Evolutionary conservation across 1,140 invertebrate genomes (phyloP).

Genomic region (Drosophila mojavensis): DNA sequence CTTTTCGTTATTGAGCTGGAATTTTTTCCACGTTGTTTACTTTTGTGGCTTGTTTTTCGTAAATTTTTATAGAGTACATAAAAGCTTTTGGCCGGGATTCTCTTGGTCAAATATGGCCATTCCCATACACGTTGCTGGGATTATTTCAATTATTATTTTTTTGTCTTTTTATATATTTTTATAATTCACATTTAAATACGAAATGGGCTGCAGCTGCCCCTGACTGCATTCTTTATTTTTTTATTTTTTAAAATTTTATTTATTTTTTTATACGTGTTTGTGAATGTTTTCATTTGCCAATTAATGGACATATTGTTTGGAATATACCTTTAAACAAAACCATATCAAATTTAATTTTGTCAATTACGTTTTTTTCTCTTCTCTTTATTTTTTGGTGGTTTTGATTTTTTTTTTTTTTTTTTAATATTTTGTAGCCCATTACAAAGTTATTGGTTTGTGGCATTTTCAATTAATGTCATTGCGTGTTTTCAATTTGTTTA

Average conservation of each 20-base stretch:
- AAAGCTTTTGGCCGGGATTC: conserved; percentile 55
- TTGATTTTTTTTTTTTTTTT: background rate
- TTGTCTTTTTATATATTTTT: conserved; percentile 24
- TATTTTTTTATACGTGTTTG: background rate
- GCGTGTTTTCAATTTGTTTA: conserved; percentile 37
- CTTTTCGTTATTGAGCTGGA: conserved; percentile 37
- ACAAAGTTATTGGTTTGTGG: conserved; percentile 34
- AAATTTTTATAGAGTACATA: conserved; percentile 67
- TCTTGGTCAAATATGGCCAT: conserved; percentile 29
- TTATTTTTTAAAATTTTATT: conserved; percentile 2
- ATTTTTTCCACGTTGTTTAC: conserved; percentile 62
- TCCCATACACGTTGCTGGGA: conserved; percentile 5
- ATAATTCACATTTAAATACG: conserved; percentile 60
- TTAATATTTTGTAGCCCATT: background rate
- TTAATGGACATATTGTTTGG: conserved; percentile 72
- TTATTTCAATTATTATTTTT: no score
- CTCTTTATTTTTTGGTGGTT: conserved; percentile 15
- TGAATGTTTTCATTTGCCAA: conserved; percentile 64
- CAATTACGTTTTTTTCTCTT: conserved; percentile 16
- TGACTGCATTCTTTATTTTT: conserved; percentile 9
- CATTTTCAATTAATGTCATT: conserved; percentile 45
- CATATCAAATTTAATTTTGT: conserved; percentile 51
- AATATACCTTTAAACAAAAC: conserved; percentile 52
- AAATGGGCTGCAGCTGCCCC: conserved; percentile 4
- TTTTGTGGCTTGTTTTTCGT: conserved; percentile 60